phyloP scores from a whole-genome alignment of 2,797 vertebrate species.

The Sebastes steindachneri region DNA sequence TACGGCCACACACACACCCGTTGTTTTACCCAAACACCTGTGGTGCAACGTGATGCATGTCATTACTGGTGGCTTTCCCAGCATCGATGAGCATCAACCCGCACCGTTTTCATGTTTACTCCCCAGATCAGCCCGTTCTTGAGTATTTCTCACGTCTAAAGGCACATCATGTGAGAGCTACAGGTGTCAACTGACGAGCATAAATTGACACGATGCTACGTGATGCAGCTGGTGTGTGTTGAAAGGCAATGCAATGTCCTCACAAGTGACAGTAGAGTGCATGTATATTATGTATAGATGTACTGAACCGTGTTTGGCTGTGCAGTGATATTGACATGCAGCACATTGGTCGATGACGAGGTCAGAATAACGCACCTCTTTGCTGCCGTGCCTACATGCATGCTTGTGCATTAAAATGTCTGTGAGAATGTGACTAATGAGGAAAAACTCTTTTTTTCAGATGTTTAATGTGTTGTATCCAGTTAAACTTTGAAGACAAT shows the following conservation, averaged over 20 bases:
- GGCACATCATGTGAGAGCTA: neutral
- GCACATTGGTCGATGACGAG: neutral
- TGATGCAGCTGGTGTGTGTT: neutral
- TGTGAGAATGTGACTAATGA: conserved; percentile 1
- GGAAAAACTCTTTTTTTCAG: neutral
- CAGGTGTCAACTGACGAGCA: neutral
- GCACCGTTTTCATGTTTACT: neutral
- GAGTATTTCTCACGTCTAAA: neutral
- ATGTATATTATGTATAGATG: neutral
- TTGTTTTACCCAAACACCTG: neutral
- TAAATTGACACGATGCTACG: neutral
- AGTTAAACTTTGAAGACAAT: neutral
- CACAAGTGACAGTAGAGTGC: neutral
- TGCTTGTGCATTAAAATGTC: neutral
- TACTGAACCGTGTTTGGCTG: neutral
- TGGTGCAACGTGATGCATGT: neutral
- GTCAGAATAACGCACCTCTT: neutral
- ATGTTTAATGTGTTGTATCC: neutral
- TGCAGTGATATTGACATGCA: conserved; percentile 39
- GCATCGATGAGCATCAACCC: neutral
- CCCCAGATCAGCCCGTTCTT: neutral
- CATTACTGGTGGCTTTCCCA: neutral
- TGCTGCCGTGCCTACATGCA: neutral
- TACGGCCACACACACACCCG: neutral
- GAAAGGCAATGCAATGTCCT: neutral